phyloP scores from a whole-genome alignment of 2,888 invertebrate genomes.

The Sinhomidia bicolor region DNA sequence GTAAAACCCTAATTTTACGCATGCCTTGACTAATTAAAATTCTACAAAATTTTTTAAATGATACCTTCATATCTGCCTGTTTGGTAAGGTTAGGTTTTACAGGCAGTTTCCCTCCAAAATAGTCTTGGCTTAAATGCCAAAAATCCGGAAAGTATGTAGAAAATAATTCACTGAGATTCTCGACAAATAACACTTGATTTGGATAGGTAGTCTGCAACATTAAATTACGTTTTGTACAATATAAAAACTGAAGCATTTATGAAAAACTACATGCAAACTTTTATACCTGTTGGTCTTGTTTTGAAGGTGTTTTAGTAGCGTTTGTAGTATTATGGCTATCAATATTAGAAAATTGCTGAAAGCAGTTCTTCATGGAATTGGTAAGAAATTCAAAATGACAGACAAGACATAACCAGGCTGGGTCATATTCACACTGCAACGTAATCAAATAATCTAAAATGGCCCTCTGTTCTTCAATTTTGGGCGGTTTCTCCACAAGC shows the following conservation, averaged over 20 bases:
- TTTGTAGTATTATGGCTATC: conserved; percentile 74
- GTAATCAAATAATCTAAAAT: conserved; percentile 85
- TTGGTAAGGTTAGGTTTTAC: conserved; percentile 88
- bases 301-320: conserved; percentile 74
- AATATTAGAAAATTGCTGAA: conserved; percentile 75
- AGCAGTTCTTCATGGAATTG: conserved; percentile 84
- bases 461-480: conserved; percentile 78
- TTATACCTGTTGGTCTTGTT: conserved; percentile 76
- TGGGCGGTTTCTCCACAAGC: conserved; percentile 91
- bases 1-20: too few species aligned
- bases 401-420: conserved; percentile 97
- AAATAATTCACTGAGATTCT: conserved; percentile 89
- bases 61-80: conserved; percentile 89
- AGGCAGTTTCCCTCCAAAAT: conserved; percentile 94
- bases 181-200: conserved; percentile 88
- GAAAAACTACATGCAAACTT: too few species aligned
- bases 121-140: conserved; percentile 97
- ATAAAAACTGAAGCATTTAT: too few species aligned
- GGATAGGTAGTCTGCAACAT: conserved; percentile 83
- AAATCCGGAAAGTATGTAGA: conserved; percentile 92
- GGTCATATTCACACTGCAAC: conserved; percentile 91
- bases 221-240: too few species aligned
- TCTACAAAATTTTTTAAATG: not conserved
- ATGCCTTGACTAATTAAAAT: too few species aligned
- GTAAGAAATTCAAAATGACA: conserved; percentile 91